Conservation (phyloP, 1,140 invertebrate genomes). For the Brachionus paranguensis region DNA sequence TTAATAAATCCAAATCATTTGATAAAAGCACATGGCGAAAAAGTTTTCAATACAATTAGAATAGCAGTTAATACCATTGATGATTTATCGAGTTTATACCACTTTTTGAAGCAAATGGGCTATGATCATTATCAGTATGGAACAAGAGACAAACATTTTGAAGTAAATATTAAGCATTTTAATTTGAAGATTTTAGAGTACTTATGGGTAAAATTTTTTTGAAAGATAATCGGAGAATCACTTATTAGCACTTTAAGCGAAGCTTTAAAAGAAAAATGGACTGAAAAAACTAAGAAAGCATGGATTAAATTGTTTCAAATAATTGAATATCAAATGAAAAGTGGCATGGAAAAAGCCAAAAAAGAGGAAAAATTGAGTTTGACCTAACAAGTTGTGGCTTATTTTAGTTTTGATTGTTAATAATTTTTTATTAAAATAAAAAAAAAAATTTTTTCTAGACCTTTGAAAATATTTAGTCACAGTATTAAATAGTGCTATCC, state of each 20-base stretch:
- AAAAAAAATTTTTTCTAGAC: too few species aligned
- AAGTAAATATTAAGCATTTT: background rate
- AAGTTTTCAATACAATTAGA: slow-evolving; percentile 22
- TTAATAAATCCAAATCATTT: background rate
- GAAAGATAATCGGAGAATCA: background rate
- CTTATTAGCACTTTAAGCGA: background rate
- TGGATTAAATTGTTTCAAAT: slow-evolving; percentile 25
- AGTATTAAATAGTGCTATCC: too few species aligned
- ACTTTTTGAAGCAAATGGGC: background rate
- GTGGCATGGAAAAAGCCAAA: background rate
- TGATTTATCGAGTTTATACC: background rate
- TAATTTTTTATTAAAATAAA: background rate
- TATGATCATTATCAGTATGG: slow-evolving; percentile 15
- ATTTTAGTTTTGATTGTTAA: too few species aligned
- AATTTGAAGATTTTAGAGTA: background rate
- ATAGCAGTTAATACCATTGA: slow-evolving; percentile 4
- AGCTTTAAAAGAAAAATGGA: slow-evolving; percentile 14
- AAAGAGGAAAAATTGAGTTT: background rate
- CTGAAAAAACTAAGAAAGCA: background rate
- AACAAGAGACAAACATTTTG: background rate
- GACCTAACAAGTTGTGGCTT: background rate
- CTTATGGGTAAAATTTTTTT: background rate
- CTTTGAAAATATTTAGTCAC: too few species aligned
- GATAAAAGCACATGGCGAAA: slow-evolving; percentile 16
- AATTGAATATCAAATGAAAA: slow-evolving; percentile 29